phyloP scores from a whole-genome alignment of 2,797 vertebrate species.

The Denticeps clupeoides region DNA sequence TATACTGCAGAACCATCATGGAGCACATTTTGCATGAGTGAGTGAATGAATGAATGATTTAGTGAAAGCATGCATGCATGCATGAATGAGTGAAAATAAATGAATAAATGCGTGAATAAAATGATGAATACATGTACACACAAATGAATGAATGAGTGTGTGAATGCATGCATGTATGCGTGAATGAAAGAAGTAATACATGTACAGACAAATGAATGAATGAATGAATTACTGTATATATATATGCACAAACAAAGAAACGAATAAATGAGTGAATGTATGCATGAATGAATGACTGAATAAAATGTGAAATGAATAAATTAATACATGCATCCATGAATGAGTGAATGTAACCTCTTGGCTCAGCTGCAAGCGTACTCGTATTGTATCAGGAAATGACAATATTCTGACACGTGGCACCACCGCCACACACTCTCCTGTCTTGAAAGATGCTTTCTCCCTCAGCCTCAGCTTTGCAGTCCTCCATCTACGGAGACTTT shows the following conservation, averaged over 20 bases:
- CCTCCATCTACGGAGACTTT: conserved; percentile 26
- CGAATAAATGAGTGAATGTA: too few species aligned
- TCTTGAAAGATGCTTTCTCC: conserved; percentile 28
- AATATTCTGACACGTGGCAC: too few species aligned
- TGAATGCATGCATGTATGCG: neutral
- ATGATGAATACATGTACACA: too few species aligned
- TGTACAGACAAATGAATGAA: neutral
- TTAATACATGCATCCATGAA: neutral
- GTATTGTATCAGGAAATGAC: too few species aligned
- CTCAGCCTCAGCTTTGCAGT: conserved; percentile 35
- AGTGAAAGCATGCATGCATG: too few species aligned
- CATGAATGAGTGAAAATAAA: too few species aligned
- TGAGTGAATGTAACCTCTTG: neutral
- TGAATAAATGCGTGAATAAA: too few species aligned
- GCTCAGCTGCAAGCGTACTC: neutral
- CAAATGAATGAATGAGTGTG: too few species aligned
- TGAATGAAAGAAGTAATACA: neutral
- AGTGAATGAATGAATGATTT: neutral
- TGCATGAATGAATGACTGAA: conserved; percentile 17
- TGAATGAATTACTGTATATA: neutral
- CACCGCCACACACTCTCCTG: too few species aligned
- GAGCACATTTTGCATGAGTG: too few species aligned
- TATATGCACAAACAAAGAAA: too few species aligned
- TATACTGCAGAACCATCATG: too few species aligned
- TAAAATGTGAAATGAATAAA: neutral